Percentiles rank a stretch among this genome's conserved stretches.
phyloP scores from a whole-genome alignment of 2,888 invertebrate species.

The Aphrophora alni region DNA sequence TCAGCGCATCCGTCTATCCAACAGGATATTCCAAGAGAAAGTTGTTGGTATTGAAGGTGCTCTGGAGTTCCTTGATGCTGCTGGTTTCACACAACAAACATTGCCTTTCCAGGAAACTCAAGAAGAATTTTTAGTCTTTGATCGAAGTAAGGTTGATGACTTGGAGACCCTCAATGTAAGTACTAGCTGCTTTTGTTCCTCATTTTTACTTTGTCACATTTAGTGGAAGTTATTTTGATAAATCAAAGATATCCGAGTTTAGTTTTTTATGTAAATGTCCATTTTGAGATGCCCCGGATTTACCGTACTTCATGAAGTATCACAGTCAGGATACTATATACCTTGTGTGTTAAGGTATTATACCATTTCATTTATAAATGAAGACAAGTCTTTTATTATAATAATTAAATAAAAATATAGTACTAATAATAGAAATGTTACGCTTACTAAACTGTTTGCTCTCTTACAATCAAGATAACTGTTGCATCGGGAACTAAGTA shows the following conservation, averaged over 20 bases:
- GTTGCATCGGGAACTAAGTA: too few species aligned
- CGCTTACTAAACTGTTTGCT: too few species aligned
- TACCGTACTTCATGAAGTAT: too few species aligned
- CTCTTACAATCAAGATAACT: too few species aligned
- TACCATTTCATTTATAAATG: too few species aligned
- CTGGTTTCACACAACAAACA: slow-evolving; percentile 75
- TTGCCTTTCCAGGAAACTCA: slow-evolving; percentile 65
- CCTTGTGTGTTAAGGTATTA: too few species aligned
- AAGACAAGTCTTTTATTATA: too few species aligned
- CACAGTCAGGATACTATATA: too few species aligned
- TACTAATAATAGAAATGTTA: too few species aligned
- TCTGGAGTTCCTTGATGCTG: slow-evolving; percentile 79
- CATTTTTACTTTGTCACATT: neutral
- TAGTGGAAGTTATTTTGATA: slow-evolving; percentile 6
- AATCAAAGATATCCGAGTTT: slow-evolving; percentile 45
- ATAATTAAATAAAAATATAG: too few species aligned
- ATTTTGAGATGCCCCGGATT: too few species aligned
- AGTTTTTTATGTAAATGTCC: slow-evolving; percentile 13
- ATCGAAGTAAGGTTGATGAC: slow-evolving; percentile 64
- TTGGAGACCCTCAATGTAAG: slow-evolving; percentile 64
- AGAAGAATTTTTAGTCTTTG: slow-evolving; percentile 74
- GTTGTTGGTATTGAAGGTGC: slow-evolving; percentile 82
- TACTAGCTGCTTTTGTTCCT: too few species aligned
- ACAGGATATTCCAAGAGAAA: slow-evolving; percentile 82
- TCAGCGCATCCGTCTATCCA: slow-evolving; percentile 85